Evolutionary conservation across 2,888 invertebrate genomes (phyloP), one percentile per base, ranked within the genome.

Genomic region (Ephialtes manifestator): DNA sequence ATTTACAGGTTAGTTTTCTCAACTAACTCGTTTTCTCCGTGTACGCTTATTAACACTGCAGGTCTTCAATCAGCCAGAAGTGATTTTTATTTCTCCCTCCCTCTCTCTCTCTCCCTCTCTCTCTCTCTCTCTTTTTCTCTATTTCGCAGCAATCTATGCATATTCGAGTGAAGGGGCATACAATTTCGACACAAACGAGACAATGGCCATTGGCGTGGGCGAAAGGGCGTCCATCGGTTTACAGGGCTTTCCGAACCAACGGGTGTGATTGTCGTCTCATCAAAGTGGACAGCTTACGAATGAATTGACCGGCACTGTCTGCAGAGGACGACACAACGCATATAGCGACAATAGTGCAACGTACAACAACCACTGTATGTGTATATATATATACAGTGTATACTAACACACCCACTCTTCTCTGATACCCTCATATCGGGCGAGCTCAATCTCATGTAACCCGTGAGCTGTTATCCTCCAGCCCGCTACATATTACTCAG

Each of bases 221-320:
- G 68, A 90, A 88, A 86, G 87, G 86, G 87, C 65, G 78, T 60
- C 75, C 71, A 43, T 28, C 39, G 51, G 13, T 24, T 55, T 67
- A 28, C 51, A 58, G 65, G 83, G 83, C 74, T 84, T 76, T 83
- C 55, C 70, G n/a, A 65, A 72, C 79, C 92, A 93, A 89, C 91
- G 89, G 91, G 92, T 92, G 92, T 90, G 92, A 93, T 93, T 93
- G 93, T 93, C 93, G 91, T 92, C 90, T 92, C 91, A 93, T 93
- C 92, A 93, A 93, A 93, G 93, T 93, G 93, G 93, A 93, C 93
- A 93, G 93, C 93, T 93, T 93, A 93, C 92, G 92, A 92, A 93
- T 93, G 92, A 92, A 93, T 93, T 91, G 92, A 90, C 91, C 90
- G 88, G 63, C 82, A 83, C 84, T 85, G 79, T 78, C 81, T 31